phyloP scores from a whole-genome alignment of 2,888 invertebrate species.

The Heliconius aoede region DNA sequence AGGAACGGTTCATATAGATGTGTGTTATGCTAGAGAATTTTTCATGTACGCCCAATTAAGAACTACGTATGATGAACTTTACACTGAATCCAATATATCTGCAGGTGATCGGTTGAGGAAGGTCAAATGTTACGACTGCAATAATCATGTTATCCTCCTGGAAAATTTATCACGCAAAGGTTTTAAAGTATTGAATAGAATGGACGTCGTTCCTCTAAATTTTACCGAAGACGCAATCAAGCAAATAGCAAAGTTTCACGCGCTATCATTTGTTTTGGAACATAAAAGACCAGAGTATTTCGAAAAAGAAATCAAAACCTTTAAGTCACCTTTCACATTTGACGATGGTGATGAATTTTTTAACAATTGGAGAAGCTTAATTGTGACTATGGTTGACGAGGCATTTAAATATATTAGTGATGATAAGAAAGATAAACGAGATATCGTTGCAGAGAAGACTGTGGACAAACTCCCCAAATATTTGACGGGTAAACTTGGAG shows the following conservation, averaged over 20 bases:
- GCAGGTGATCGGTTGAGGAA: conserved; percentile 53
- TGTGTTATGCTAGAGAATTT: conserved; percentile 55
- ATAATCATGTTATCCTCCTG: conserved; percentile 57
- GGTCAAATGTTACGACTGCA: conserved; percentile 55
- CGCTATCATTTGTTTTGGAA: conserved; percentile 52
- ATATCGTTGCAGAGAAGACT: conserved; percentile 44
- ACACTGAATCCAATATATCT: conserved; percentile 56
- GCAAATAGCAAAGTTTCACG: conserved; percentile 56
- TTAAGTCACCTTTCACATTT: conserved; percentile 40
- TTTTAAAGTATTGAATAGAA: conserved; percentile 50
- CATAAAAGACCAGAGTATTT: conserved; percentile 48
- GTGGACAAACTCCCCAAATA: conserved; percentile 51
- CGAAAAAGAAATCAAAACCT: conserved; percentile 50
- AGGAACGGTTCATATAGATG: conserved; percentile 47
- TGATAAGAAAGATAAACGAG: conserved; percentile 49
- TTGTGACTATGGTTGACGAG: conserved; percentile 48
- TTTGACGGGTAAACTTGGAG: conserved; percentile 42
- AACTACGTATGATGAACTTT: conserved; percentile 49
- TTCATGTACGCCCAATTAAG: conserved; percentile 56
- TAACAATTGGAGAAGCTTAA: conserved; percentile 50
- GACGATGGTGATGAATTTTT: conserved; percentile 20
- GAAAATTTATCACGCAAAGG: conserved; percentile 59
- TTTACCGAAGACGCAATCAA: conserved; percentile 52
- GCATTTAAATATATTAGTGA: conserved; percentile 50
- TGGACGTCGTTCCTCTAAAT: conserved; percentile 50